Percentiles rank a stretch among this genome's conserved stretches.
Conservation (phyloP, 53 echinoderm and acorn worm genomes). For the Hippasteria phrygiana region DNA sequence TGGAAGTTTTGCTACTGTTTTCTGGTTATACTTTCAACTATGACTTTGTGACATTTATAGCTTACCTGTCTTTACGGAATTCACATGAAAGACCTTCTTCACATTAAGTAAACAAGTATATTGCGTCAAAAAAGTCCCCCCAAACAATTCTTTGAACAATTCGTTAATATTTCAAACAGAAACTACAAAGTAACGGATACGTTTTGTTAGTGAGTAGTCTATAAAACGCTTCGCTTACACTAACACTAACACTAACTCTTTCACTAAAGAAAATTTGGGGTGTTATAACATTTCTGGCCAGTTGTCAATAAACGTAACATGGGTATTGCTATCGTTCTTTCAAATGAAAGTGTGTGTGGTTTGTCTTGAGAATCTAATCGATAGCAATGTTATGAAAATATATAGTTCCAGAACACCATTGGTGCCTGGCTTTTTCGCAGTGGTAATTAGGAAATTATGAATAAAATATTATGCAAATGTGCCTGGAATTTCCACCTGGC, state of each 20-base stretch:
- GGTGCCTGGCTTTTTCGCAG: not conserved
- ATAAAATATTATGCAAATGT: conserved; percentile 60
- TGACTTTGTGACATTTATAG: conserved; percentile 37
- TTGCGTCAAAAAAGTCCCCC: too few species aligned
- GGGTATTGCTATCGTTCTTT: too few species aligned
- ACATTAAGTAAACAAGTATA: not conserved
- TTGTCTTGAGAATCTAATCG: too few species aligned
- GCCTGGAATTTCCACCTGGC: conserved; percentile 6
- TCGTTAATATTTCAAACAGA: not conserved
- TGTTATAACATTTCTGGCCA: too few species aligned
- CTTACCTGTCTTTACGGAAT: conserved; percentile 11
- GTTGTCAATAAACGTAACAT: too few species aligned
- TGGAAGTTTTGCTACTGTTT: conserved; percentile 15
- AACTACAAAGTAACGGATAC: too few species aligned
- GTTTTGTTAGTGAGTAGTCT: too few species aligned
- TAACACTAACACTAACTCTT: too few species aligned
- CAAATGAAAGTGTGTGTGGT: too few species aligned
- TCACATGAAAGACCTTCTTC: not conserved
- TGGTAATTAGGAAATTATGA: conserved; percentile 50
- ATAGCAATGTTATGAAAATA: not conserved
- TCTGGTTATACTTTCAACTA: conserved; percentile 15
- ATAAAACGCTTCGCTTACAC: too few species aligned
- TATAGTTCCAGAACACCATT: not conserved
- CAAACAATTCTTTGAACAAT: too few species aligned
- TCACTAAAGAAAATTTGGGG: too few species aligned